Evolutionary conservation across 2,888 invertebrate species (phyloP), one percentile per base, ranked within the genome.

Genomic region (Orthonevra nobilis): DNA sequence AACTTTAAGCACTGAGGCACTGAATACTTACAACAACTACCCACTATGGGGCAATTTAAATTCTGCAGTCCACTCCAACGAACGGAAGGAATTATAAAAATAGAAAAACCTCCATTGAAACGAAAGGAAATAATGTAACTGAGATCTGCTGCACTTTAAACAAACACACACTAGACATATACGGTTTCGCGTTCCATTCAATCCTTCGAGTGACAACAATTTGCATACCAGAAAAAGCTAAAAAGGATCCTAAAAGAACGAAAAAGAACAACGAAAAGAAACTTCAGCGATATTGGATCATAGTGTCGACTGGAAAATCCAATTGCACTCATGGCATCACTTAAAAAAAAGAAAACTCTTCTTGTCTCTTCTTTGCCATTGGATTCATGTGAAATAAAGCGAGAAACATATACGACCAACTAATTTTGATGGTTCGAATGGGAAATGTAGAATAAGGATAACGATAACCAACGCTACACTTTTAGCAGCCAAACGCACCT

Each of bases 201-300:
- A 58, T 54, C 60, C 44, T 66, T 60, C 58, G 38, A 52, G 50
- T 66, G 73, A 66, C 63, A 60, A 44, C 58, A 54, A 74, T 74
- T 74, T 74, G 73, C 66, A 74, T 74, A 66, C 15, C 19, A 58
- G 36, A 38, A 19, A 20, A 72, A 63, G 23, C 46, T 40, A 63
- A 61, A 34, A 70, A 66, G 52, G 10, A 10, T n/a, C 9, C 32
- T 12, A 15, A 38, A 14, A 15, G 1, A 15, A 15, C 23, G 3
- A 14, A 38, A 54, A 56, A 28, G 7, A 40, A 40, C 12, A 15
- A 19, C 42, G 12, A 50, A 17, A 48, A 32, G 15, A 1, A 32
- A 9, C 19, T 20, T 26, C 44, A 70, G 9, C 52, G 38, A 36
- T 52, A 38, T 61, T 10, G 42, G 52, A 54, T 46, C 48, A 46